These are phyloP conservation scores for Holacanthella duospinosa DNA, from an alignment of 2,888 invertebrate genomes.

Conservation along the genomic window DNA sequence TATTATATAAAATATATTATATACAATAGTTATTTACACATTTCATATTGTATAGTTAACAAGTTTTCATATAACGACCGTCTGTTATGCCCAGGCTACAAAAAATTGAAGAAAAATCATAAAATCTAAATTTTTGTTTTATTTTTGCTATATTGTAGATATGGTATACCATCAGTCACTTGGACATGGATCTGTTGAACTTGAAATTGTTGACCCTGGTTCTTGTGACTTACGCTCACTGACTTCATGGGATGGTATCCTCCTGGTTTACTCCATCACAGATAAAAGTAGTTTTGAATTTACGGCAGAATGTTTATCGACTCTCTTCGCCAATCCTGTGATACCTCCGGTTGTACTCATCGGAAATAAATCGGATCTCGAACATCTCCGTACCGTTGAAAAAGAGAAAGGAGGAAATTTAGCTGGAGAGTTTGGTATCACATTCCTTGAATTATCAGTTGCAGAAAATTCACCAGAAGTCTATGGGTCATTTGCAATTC, in stretches of 20 bases:
- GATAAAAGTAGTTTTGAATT: slow-evolving; percentile 60
- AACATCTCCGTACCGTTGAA: slow-evolving; percentile 63
- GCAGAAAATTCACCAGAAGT: slow-evolving; percentile 65
- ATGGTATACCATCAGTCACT: slow-evolving; percentile 64
- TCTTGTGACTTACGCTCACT: slow-evolving; percentile 44
- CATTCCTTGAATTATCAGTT: slow-evolving; percentile 70
- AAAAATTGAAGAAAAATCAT: no score
- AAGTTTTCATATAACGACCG: no score
- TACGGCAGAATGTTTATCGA: slow-evolving; percentile 51
- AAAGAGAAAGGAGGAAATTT: slow-evolving; percentile 59
- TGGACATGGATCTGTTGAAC: slow-evolving; percentile 57
- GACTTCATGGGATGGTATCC: not conserved
- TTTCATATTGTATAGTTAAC: no score
- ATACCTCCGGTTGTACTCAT: slow-evolving; percentile 53
- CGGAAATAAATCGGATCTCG: slow-evolving; percentile 69
- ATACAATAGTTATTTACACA: no score
- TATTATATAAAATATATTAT: no score
- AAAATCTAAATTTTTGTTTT: slow-evolving; percentile 21
- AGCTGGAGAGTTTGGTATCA: slow-evolving; percentile 54
- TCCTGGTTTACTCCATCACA: slow-evolving; percentile 56
- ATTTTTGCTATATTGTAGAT: slow-evolving; percentile 52
- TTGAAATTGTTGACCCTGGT: slow-evolving; percentile 69
- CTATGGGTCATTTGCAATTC: slow-evolving; percentile 59
- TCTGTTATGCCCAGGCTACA: no score
- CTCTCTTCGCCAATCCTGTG: not conserved